Conservation (phyloP, 2,797 vertebrate genomes). For the Acrocephalus scirpaceus region DNA sequence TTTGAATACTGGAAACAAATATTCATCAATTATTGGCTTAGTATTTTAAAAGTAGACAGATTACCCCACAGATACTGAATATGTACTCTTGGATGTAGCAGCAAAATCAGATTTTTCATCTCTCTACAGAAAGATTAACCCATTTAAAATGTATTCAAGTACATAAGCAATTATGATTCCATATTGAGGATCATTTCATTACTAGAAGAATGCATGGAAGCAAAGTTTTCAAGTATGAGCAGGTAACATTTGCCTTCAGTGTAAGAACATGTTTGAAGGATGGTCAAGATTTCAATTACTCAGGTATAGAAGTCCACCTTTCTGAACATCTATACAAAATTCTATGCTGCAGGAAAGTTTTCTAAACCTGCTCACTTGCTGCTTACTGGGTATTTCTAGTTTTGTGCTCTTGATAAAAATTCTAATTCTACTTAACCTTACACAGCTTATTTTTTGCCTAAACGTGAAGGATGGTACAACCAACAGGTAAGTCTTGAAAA, state of each 20-base stretch:
- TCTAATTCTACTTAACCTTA: background rate
- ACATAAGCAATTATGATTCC: background rate
- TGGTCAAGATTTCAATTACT: background rate
- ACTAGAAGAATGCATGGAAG: background rate
- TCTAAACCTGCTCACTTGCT: background rate
- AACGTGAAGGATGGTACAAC: background rate
- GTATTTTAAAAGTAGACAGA: background rate
- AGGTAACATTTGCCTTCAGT: background rate
- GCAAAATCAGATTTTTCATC: background rate
- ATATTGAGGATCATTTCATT: background rate
- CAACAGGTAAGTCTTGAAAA: background rate
- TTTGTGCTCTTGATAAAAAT: background rate
- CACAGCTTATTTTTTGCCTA: background rate
- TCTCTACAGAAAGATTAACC: background rate
- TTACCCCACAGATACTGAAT: background rate
- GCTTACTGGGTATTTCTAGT: background rate
- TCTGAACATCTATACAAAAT: background rate
- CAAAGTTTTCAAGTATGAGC: background rate
- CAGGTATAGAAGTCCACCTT: background rate
- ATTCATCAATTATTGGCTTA: background rate
- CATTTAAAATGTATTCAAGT: background rate
- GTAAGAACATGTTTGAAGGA: background rate
- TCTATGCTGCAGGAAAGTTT: background rate
- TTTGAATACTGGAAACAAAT: background rate
- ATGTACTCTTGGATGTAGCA: background rate